phyloP scores from a whole-genome alignment of 2,888 invertebrate species.

The Pemphredon lugubris region DNA sequence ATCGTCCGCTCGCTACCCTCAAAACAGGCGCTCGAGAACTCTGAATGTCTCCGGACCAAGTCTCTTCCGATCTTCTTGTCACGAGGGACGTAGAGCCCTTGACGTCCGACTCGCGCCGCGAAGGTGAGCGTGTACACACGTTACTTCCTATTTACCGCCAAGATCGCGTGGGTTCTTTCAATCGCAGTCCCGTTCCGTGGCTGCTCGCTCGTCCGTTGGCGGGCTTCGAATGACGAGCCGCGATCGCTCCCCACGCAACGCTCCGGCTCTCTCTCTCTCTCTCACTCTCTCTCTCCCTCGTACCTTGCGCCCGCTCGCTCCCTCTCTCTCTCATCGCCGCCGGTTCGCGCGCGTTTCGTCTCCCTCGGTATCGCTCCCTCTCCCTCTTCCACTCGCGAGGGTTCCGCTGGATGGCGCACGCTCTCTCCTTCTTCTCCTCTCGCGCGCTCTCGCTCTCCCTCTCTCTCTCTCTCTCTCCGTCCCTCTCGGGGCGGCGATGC shows the following conservation, averaged over 20 bases:
- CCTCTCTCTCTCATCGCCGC: too few relatives aligned
- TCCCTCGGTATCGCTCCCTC: conserved; percentile 8
- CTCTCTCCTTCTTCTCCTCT: conserved; percentile 39
- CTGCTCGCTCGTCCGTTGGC: conserved; percentile 80
- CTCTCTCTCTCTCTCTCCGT: conserved; percentile 10
- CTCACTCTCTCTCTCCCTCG: conserved; percentile 49
- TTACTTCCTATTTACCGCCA: conserved; percentile 42
- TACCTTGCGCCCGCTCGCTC: conserved; percentile 47
- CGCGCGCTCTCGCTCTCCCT: conserved; percentile 23
- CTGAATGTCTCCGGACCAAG: background rate
- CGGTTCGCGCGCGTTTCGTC: conserved; percentile 22
- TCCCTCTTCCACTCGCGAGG: conserved; percentile 26
- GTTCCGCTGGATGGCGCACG: conserved; percentile 41
- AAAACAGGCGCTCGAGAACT: conserved; percentile 5
- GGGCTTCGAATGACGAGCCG: conserved; percentile 80
- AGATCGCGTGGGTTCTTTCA: conserved; percentile 65
- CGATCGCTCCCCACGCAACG: conserved; percentile 74
- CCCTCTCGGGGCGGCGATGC: conserved; percentile 12
- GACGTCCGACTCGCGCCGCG: conserved; percentile 1
- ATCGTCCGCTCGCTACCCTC: too few relatives aligned
- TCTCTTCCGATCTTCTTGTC: background rate
- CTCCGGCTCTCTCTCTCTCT: conserved; percentile 54
- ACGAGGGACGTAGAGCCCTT: conserved; percentile 8
- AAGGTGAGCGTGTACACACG: conserved; percentile 17
- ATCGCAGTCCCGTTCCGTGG: conserved; percentile 75